phyloP scores from a whole-genome alignment of 2,888 invertebrate species.

The Creontiades dilutus region DNA sequence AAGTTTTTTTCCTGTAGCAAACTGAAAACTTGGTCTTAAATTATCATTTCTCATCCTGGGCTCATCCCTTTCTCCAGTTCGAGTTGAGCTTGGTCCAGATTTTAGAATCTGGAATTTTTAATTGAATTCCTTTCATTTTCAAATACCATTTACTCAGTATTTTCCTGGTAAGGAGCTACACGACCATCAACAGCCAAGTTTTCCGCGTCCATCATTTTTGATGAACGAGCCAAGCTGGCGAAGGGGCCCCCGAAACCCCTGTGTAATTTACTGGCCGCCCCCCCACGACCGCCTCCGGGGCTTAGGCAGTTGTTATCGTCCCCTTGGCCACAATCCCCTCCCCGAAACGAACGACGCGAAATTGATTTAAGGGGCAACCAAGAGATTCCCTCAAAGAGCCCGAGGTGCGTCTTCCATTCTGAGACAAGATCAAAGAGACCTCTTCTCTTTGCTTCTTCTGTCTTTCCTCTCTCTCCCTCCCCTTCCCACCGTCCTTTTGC shows the following conservation, averaged over 20 bases:
- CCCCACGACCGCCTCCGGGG: background rate
- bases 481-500: background rate
- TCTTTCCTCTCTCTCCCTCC: background rate
- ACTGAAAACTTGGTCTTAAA: too few species aligned
- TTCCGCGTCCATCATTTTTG: background rate
- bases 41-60: too few species aligned
- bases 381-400: background rate
- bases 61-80: too few species aligned
- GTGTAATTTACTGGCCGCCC: background rate
- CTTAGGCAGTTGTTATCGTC: slow-evolving; percentile 15
- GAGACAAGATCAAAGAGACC: slow-evolving; percentile 22
- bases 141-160: too few species aligned
- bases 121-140: too few species aligned
- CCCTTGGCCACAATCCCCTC: background rate
- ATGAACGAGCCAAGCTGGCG: background rate
- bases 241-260: background rate
- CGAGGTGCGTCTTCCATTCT: background rate
- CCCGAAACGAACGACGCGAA: background rate
- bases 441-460: background rate
- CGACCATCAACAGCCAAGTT: too few species aligned
- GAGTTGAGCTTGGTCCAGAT: too few species aligned
- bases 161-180: too few species aligned
- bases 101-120: too few species aligned
- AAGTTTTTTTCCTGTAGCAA: too few species aligned
- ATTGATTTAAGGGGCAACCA: slow-evolving; percentile 22